Base-by-base conservation (phyloP, 2,888 invertebrate species). In the Mythimna lalbum region DNA sequence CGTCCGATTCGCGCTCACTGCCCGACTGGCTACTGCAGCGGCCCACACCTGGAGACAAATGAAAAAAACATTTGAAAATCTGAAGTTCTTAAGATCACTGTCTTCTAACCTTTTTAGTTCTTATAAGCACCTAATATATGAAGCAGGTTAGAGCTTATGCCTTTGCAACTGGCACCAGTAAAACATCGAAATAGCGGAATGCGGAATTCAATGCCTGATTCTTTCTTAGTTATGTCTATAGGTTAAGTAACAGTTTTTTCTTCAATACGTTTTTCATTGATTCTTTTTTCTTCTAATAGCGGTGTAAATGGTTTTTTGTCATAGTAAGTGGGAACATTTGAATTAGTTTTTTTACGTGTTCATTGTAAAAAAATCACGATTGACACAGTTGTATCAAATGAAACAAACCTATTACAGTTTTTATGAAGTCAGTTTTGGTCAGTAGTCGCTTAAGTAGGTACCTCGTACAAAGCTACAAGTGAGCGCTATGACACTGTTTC, bases 21-120 rank as follows among this genome's bases (percentile, higher is more conserved):
- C 96, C 96, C 86, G 96, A 96, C 91, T 96, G 96, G 88, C 96
- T 96, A 88, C 95, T 96, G 92, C 96, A 95, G 86, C 95, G 94
- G 82, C 96, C 96, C 69, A 96, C 95, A 83, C 96, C 96, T 96
- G 90, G 0, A 49, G 66, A 80, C 87, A 87, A 90, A 91, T n/a
- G 4, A 47, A 19, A 79, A 81, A 75, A 63, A 47, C 52, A 14
- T 67, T 36, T 68, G 23, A 63, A 36, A 65, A 72, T 60, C 27
- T 31, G 43, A 10, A 31, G 17, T 59, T 57, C 43, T 33, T 27
- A 39, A 57, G 12, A 62, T 39, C 10, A 56, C n/a, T 31, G 14
- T 4, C 27, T 62, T 7, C 5, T 33, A 43, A 2, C n/a, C 19
- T 63, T 63, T 53, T 47, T 17, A 31, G 17, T 23, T 27, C 39